A percentile compares a stretch with the other conserved stretches of the same genome.
These are phyloP conservation scores for Sesamia nonagrioides DNA, from an alignment of 1,140 invertebrate species.

Conservation along the genomic window DNA sequence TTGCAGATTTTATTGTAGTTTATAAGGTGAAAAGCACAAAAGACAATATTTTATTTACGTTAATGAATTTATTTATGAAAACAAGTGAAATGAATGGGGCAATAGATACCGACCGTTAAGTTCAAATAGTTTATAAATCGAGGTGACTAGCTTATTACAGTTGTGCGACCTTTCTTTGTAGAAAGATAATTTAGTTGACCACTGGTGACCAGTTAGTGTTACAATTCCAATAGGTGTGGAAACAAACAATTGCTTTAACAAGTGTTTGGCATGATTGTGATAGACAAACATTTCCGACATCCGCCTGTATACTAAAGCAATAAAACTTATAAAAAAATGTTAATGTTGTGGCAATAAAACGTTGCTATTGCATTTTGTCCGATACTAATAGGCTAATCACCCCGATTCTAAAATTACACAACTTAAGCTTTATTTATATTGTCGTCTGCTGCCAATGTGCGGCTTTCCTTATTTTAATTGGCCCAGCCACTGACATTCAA, in stretches of 20 bases:
- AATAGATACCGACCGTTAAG: conserved; percentile 64
- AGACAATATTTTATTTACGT: conserved; percentile 84
- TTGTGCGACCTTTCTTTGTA: not conserved
- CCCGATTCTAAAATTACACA: conserved; percentile 18
- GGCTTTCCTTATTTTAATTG: conserved; percentile 13
- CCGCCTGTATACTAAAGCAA: conserved; percentile 27
- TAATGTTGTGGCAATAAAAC: no score
- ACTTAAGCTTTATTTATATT: conserved; percentile 23
- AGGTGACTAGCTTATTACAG: not conserved
- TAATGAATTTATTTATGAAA: conserved; percentile 76
- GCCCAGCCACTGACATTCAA: conserved; percentile 5
- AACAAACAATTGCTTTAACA: conserved; percentile 11
- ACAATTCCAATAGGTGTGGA: not conserved
- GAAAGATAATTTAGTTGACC: not conserved
- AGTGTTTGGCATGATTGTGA: conserved; percentile 7
- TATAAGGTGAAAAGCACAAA: conserved; percentile 77
- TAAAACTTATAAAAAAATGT: no score
- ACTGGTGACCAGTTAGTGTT: conserved; percentile 3
- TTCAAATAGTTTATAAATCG: conserved; percentile 22
- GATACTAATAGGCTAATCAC: conserved; percentile 20
- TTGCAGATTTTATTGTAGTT: conserved; percentile 74
- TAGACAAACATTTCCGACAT: conserved; percentile 29
- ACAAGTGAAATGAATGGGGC: conserved; percentile 65
- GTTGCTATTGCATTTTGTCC: conserved; percentile 14
- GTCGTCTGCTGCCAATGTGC: conserved; percentile 37